Conservation (phyloP, 2,888 invertebrate species). For the Leptogaster cylindrica region DNA sequence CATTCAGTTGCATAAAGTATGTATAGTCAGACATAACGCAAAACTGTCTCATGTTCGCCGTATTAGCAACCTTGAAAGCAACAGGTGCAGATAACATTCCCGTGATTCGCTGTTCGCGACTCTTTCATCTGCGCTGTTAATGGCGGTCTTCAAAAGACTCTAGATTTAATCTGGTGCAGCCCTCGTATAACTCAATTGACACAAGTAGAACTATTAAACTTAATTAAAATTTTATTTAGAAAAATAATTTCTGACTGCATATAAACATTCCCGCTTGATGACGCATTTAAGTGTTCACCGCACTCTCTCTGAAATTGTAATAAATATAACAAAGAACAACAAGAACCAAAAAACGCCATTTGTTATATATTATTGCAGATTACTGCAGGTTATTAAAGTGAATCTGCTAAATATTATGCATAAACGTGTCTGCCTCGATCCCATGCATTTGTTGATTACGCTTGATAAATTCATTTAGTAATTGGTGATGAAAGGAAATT, state of each 20-base stretch:
- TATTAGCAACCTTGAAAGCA: conserved; percentile 9
- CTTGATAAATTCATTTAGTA: conserved; percentile 37
- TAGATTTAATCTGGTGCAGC: background rate
- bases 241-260: conserved; percentile 26
- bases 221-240: conserved; percentile 36
- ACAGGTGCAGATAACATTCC: too few relatives aligned
- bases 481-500: conserved; percentile 36
- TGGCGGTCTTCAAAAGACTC: too few relatives aligned
- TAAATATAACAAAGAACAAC: too few relatives aligned
- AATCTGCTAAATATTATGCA: too few relatives aligned
- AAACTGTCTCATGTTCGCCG: background rate
- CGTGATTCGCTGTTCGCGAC: too few relatives aligned
- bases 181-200: conserved; percentile 32
- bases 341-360: too few relatives aligned
- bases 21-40: too few relatives aligned
- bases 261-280: conserved; percentile 27
- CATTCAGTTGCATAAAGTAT: too few relatives aligned
- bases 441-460: background rate
- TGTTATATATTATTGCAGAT: too few relatives aligned
- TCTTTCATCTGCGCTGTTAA: too few relatives aligned
- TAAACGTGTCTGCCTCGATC: too few relatives aligned
- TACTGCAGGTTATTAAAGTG: background rate
- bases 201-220: conserved; percentile 1
- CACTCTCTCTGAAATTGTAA: too few relatives aligned
- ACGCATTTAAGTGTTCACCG: background rate